Evolutionary conservation across 2,113 vertebrate species (phyloP).

Genomic region (Setophaga kirtlandii): DNA sequence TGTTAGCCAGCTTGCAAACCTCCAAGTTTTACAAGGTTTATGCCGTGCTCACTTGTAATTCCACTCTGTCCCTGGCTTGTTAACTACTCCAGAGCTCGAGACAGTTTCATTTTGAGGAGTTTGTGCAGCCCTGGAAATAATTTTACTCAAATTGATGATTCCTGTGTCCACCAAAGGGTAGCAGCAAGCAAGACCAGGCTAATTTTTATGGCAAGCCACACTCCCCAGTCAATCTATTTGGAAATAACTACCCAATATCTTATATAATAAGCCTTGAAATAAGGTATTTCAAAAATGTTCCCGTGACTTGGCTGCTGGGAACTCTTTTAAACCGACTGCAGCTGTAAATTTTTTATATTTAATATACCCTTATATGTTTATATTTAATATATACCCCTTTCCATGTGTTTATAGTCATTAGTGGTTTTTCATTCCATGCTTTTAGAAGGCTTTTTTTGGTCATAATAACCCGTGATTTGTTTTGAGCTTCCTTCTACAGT

Average conservation of each 20-base stretch:
- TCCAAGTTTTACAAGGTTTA: not conserved
- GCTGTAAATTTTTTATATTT: not conserved
- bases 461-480: not conserved
- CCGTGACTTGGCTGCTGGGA: not conserved
- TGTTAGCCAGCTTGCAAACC: not conserved
- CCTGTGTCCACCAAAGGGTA: not conserved
- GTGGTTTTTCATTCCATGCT: not conserved
- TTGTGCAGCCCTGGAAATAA: not conserved
- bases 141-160: not conserved
- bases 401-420: not conserved
- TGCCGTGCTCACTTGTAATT: not conserved
- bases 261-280: not conserved
- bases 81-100: not conserved
- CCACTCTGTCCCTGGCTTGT: not conserved
- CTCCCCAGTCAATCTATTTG: not conserved
- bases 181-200: not conserved
- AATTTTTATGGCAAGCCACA: not conserved
- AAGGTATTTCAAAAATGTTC: not conserved
- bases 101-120: not conserved
- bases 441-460: not conserved
- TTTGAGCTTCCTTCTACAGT: not conserved
- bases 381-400: not conserved
- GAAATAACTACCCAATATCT: not conserved
- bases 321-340: not conserved
- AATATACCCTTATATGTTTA: not conserved